A percentile compares a stretch with the other conserved stretches of the same genome.
phyloP scores from a whole-genome alignment of 2,113 vertebrate genomes.

The Siniperca chuatsi region DNA sequence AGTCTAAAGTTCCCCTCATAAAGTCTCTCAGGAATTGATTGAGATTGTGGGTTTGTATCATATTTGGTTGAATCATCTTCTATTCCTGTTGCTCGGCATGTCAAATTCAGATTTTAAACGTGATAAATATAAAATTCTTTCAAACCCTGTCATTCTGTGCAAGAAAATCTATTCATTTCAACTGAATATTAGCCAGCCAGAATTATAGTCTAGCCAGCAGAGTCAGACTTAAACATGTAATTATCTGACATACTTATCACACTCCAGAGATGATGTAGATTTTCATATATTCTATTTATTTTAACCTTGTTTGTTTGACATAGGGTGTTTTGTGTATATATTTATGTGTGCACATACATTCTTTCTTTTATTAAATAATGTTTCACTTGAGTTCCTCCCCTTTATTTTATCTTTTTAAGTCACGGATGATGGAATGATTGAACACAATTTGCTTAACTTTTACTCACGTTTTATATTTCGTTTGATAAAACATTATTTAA shows the following conservation, averaged over 20 bases:
- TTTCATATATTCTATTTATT: background rate
- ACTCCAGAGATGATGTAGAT: background rate
- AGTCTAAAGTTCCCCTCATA: background rate
- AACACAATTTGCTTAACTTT: background rate
- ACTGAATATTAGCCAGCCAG: background rate
- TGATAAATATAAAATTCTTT: background rate
- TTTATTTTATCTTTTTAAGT: background rate
- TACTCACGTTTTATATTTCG: background rate
- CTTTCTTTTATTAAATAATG: background rate
- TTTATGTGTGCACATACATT: background rate
- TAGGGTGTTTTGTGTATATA: background rate
- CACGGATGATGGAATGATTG: background rate
- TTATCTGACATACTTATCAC: conserved; percentile 9
- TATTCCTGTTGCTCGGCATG: background rate
- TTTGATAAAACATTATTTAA: background rate
- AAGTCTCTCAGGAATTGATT: background rate
- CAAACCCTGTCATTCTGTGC: background rate
- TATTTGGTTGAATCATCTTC: background rate
- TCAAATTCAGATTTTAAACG: background rate
- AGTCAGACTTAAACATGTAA: conserved; percentile 10
- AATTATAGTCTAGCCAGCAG: background rate
- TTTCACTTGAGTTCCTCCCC: background rate
- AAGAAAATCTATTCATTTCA: background rate
- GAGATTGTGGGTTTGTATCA: background rate
- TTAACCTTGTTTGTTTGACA: background rate